phyloP scores from a whole-genome alignment of 2,797 vertebrate species.

The Acanthurus leucopareius region DNA sequence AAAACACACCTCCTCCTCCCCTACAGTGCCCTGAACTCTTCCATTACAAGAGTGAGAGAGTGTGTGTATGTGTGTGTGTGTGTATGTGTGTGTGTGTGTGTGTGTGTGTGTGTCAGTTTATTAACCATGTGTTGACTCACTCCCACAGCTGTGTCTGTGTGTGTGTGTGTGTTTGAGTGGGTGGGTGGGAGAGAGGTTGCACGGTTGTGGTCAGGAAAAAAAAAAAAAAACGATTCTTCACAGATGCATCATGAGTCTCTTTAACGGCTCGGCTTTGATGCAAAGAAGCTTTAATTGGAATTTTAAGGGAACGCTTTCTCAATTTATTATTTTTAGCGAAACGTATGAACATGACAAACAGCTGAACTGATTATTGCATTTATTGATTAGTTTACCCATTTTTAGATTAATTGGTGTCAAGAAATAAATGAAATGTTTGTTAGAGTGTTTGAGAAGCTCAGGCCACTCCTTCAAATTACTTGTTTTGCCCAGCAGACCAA shows the following conservation, averaged over 20 bases:
- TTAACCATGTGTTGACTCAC: conserved; percentile 82
- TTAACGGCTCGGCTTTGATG: not conserved
- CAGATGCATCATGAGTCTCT: conserved; percentile 17
- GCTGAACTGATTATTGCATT: not conserved
- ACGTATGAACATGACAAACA: not conserved
- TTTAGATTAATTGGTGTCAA: not conserved
- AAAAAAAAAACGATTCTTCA: conserved; percentile 30
- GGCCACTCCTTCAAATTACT: not conserved
- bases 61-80: conserved; percentile 13
- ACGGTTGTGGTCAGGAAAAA: conserved; percentile 20
- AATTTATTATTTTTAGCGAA: not conserved
- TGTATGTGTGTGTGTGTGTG: conserved; percentile 31
- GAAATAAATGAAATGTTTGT: not conserved
- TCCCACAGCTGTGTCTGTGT: conserved; percentile 56
- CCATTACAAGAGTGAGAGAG: conserved; percentile 59
- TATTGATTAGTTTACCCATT: not conserved
- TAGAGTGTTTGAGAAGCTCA: not conserved
- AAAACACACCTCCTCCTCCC: conserved; percentile 62
- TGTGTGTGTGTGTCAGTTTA: conserved; percentile 44
- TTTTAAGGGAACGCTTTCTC: not conserved
- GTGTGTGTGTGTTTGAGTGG: conserved; percentile 35
- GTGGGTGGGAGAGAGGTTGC: conserved; percentile 6
- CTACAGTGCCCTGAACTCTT: conserved; percentile 49
- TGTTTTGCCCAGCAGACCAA: not conserved
- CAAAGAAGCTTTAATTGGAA: not conserved